Base-by-base conservation (phyloP, 2,113 vertebrate species). In the Mungos mungo region DNA sequence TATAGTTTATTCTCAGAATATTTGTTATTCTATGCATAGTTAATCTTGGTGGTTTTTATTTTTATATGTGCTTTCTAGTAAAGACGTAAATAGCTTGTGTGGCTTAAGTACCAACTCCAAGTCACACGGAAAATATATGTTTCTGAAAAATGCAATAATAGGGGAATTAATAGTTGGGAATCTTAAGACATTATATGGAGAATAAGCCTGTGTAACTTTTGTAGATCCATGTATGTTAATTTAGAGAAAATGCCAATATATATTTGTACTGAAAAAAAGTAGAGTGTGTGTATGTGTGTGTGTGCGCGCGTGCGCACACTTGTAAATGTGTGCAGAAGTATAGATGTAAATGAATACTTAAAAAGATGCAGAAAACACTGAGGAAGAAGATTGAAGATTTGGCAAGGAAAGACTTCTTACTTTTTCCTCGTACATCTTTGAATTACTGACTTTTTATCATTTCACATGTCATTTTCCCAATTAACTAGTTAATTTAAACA, bases 191-290 rank as follows among this genome's bases (percentile, higher is more conserved):
- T 90, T 66, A 47, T 71, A 14, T 50, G 29, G 33, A 19, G 18
- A 3, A 35, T 47, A 74, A 66, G 0, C 15, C 57, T 69, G 52
- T 81, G 3, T 69, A 68, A 31, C 27, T 81, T 95, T 84, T 69
- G 23, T 83, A 71, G 18, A 69, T 76, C 21, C 35, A 27, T 52
- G 18, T 52, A 47, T 68, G 12, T 35, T 83, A 38, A 90, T 41
- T 96, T 88, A 52, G 60, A n/a, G 66, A 95, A 96, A 60, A 93
- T 31, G 6, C n/a, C 50, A 80, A 81, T 47, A 89, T 74, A n/a
- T 35, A 52, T 66, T 77, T 21, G 72, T 71, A 50, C 29, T 71
- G 74, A 33, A 57, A 84, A 52, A 66, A 52, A n/a, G 8, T n/a
- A 74, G 14, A 50, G 9, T 29, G 41, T 84, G 68, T 60, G 63